Percentiles rank a stretch among this genome's conserved stretches.
These are phyloP conservation scores for Monodelphis domestica DNA, from an alignment of 2,797 vertebrate genomes.

Conservation along the genomic window DNA sequence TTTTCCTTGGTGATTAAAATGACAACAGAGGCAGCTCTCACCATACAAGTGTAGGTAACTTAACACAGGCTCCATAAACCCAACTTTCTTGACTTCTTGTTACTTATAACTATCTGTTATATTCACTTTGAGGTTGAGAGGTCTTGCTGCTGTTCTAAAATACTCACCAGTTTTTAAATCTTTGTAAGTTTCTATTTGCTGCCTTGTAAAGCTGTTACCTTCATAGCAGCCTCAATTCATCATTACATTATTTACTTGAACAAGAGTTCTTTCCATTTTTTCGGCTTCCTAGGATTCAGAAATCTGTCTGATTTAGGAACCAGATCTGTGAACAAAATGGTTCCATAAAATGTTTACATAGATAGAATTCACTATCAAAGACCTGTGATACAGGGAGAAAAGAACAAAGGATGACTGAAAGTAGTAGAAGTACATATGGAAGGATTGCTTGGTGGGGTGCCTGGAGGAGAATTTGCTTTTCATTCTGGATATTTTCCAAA, in stretches of 20 bases:
- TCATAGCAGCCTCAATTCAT: not conserved
- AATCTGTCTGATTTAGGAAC: not conserved
- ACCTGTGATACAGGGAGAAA: not conserved
- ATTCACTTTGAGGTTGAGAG: not conserved
- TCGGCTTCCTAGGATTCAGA: not conserved
- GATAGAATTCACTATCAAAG: not conserved
- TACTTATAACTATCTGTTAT: not conserved
- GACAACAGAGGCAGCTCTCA: not conserved
- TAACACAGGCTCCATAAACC: not conserved
- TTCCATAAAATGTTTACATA: not conserved
- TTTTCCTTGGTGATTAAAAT: not conserved
- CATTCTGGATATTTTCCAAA: not conserved
- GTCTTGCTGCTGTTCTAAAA: not conserved
- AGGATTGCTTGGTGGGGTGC: not conserved
- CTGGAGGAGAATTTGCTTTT: not conserved
- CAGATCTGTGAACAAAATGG: not conserved
- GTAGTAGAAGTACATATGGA: not conserved
- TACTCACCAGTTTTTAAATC: not conserved
- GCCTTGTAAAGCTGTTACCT: not conserved
- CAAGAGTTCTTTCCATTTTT: not conserved
- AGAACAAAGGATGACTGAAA: too few relatives aligned
- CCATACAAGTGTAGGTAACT: not conserved
- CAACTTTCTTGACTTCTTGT: slow-evolving; percentile 9
- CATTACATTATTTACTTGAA: not conserved
- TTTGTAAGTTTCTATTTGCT: not conserved